Conservation (phyloP, 2,797 vertebrate species). For the Crocodylus rhombifer region DNA sequence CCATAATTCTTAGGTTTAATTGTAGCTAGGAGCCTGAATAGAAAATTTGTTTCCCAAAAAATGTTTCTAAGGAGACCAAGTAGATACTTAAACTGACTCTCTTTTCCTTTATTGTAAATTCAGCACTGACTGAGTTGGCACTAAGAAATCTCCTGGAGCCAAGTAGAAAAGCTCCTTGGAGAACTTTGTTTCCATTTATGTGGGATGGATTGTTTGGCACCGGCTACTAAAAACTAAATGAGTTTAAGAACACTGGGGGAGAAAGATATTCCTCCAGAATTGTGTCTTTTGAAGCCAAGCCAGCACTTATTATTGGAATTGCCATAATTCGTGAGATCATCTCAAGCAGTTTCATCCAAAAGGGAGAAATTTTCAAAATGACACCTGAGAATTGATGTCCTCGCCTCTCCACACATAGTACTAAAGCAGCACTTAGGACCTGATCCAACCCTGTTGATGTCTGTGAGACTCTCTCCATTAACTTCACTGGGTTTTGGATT, state of each 20-base stretch:
- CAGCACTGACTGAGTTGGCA: conserved; percentile 7
- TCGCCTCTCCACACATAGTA: background rate
- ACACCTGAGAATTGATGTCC: conserved; percentile 34
- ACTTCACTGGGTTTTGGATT: background rate
- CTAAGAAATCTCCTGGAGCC: background rate
- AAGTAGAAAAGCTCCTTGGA: conserved; percentile 34
- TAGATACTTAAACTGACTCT: background rate
- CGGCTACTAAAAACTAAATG: conserved; percentile 30
- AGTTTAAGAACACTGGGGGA: conserved; percentile 49
- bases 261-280: conserved; percentile 65
- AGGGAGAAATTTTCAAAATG: conserved; percentile 12
- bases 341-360: conserved; percentile 18
- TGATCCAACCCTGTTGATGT: background rate
- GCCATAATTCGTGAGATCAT: conserved; percentile 46
- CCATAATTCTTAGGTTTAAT: background rate
- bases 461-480: background rate
- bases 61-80: background rate
- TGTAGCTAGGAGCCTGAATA: background rate
- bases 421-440: background rate
- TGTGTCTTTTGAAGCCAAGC: conserved; percentile 57
- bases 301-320: conserved; percentile 53
- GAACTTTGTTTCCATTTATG: conserved; percentile 38
- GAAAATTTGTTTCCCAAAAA: background rate
- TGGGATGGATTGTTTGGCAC: conserved; percentile 55
- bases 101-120: background rate